Evolutionary conservation across 2,888 invertebrate genomes (phyloP).

Genomic region (Cerceris rybyensis): DNA sequence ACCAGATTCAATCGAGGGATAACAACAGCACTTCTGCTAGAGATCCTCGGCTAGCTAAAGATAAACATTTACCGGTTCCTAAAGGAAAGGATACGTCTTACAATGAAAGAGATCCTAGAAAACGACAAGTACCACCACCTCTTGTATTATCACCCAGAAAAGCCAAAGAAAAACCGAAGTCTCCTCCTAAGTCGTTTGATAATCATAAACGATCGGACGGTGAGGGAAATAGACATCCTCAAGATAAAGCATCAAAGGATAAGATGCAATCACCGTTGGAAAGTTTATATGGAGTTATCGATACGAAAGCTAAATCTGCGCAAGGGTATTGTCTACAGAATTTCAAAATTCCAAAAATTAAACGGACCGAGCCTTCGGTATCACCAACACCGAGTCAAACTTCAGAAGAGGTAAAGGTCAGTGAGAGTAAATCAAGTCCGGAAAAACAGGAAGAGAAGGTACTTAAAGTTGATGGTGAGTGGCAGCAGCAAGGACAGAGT

Average conservation of each 20-base stretch:
- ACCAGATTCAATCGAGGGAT: slow-evolving; percentile 43
- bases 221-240: slow-evolving; percentile 11
- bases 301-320: slow-evolving; percentile 79
- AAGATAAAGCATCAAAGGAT: slow-evolving; percentile 69
- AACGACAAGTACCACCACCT: slow-evolving; percentile 38
- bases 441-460: too few relatives aligned
- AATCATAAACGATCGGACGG: slow-evolving; percentile 47
- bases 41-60: slow-evolving; percentile 71
- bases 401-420: slow-evolving; percentile 27
- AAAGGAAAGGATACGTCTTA: slow-evolving; percentile 49
- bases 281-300: slow-evolving; percentile 81
- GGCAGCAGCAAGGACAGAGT: slow-evolving; percentile 11
- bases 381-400: slow-evolving; percentile 36
- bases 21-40: slow-evolving; percentile 39
- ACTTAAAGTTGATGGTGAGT: slow-evolving; percentile 15
- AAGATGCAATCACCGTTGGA: slow-evolving; percentile 82
- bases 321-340: slow-evolving; percentile 83
- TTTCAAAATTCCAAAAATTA: slow-evolving; percentile 84
- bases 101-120: slow-evolving; percentile 68
- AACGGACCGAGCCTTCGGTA: slow-evolving; percentile 72
- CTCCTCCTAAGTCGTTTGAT: slow-evolving; percentile 64
- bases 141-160: slow-evolving; percentile 23
- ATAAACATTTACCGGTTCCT: slow-evolving; percentile 36
- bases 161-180: slow-evolving; percentile 48
- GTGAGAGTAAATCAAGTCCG: neutral